Evolutionary conservation across 2,888 invertebrate species (phyloP).

Genomic region (Hermaeophaga mercurialis): DNA sequence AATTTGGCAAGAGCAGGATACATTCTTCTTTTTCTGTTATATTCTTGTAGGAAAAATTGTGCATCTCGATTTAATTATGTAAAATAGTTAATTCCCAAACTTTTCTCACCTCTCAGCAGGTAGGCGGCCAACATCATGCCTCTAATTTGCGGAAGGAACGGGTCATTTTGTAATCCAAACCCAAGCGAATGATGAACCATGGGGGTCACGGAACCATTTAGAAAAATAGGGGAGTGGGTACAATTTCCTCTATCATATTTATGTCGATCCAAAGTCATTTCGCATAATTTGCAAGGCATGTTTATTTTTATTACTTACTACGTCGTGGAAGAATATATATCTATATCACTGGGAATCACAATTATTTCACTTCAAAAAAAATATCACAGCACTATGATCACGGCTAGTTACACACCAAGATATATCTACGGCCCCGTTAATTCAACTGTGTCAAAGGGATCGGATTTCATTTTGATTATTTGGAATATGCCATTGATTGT

Average conservation of each 20-base stretch:
- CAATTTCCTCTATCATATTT: slow-evolving; percentile 49
- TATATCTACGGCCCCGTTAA: slow-evolving; percentile 25
- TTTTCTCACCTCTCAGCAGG: slow-evolving; percentile 65
- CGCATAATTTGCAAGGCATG: slow-evolving; percentile 56
- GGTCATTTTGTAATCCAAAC: slow-evolving; percentile 57
- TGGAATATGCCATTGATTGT: too few species aligned
- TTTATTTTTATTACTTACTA: slow-evolving; percentile 52
- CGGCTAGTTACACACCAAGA: slow-evolving; percentile 4
- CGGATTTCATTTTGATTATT: slow-evolving; percentile 29
- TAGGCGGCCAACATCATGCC: slow-evolving; percentile 70
- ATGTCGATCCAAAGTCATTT: slow-evolving; percentile 50
- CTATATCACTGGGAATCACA: slow-evolving; percentile 44
- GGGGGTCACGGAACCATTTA: slow-evolving; percentile 43
- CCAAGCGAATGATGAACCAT: slow-evolving; percentile 46
- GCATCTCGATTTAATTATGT: too few species aligned
- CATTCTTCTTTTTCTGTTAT: too few species aligned
- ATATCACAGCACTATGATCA: slow-evolving; percentile 47
- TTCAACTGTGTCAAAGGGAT: slow-evolving; percentile 33
- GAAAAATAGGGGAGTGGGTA: slow-evolving; percentile 49
- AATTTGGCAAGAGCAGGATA: too few species aligned
- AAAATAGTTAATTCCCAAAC: background rate
- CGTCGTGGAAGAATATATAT: slow-evolving; percentile 3
- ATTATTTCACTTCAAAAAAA: slow-evolving; percentile 36
- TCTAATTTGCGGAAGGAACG: slow-evolving; percentile 64
- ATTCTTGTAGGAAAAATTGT: too few species aligned